Conservation (phyloP, 2,888 invertebrate genomes). For the Malachius bipustulatus region DNA sequence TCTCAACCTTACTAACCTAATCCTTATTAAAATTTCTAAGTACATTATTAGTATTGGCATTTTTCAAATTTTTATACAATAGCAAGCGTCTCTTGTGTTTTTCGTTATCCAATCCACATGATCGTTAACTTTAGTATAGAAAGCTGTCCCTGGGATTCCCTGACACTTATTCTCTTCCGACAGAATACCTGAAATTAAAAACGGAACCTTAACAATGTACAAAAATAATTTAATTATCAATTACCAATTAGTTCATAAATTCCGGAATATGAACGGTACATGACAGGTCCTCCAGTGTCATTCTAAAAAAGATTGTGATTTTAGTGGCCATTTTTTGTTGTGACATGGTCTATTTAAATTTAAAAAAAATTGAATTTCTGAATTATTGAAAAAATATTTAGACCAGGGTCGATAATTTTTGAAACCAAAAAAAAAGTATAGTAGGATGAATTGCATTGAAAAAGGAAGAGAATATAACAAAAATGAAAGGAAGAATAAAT, state of each 20-base stretch:
- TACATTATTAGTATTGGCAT: too few species aligned
- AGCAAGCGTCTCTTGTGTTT: constrained; percentile 45
- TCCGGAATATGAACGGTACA: constrained; percentile 39
- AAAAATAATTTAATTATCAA: constrained; percentile 13
- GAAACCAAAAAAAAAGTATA: too few species aligned
- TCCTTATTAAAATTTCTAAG: too few species aligned
- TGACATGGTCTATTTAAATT: too few species aligned
- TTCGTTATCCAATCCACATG: constrained; percentile 47
- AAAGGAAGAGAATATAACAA: too few species aligned
- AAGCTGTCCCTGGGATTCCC: constrained; percentile 33
- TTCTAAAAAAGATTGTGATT: constrained; percentile 32
- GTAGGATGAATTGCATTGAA: too few species aligned
- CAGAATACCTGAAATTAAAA: constrained; percentile 42
- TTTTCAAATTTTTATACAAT: constrained; percentile 34
- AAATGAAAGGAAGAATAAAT: too few species aligned
- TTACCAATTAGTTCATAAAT: constrained; percentile 43
- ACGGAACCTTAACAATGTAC: constrained; percentile 8
- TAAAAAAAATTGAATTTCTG: too few species aligned
- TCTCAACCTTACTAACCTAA: too few species aligned
- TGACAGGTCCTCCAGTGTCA: constrained; percentile 44
- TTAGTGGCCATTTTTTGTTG: too few species aligned
- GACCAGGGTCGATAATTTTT: too few species aligned
- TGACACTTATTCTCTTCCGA: constrained; percentile 41
- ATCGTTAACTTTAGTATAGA: constrained; percentile 41
- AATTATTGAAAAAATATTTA: too few species aligned